Evolutionary conservation across 2,888 invertebrate genomes (phyloP).

Genomic region (Agriopis leucophaearia): DNA sequence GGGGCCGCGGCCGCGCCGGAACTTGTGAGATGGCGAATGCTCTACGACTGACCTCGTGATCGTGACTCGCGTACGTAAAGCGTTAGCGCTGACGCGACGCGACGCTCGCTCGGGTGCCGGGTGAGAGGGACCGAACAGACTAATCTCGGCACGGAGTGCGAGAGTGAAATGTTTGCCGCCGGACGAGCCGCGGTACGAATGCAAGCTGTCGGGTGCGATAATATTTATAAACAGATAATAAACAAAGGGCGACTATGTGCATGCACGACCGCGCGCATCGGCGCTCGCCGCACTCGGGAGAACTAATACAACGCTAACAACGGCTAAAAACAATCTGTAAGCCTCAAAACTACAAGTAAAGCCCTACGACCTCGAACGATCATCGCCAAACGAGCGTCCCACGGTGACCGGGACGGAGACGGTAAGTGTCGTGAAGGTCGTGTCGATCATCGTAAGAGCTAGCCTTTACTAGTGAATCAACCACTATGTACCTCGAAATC

Average conservation of each 20-base stretch:
- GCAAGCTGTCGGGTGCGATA: constrained; percentile 85
- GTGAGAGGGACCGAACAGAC: constrained; percentile 70
- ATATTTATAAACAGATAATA: constrained; percentile 80
- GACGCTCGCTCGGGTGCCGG: constrained; percentile 74
- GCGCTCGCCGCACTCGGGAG: constrained; percentile 84
- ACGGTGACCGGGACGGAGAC: constrained; percentile 76
- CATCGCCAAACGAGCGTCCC: constrained; percentile 75
- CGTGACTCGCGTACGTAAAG: constrained; percentile 75
- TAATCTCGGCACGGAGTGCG: constrained; percentile 72
- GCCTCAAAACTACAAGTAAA: constrained; percentile 87
- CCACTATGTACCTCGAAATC: constrained; percentile 94
- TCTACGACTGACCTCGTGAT: constrained; percentile 84
- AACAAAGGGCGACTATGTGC: constrained; percentile 85
- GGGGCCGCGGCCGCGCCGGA: constrained; percentile 76
- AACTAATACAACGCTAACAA: constrained; percentile 86
- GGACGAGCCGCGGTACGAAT: constrained; percentile 81
- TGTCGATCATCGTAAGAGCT: constrained; percentile 80
- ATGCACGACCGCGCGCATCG: constrained; percentile 83
- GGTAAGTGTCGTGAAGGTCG: constrained; percentile 72
- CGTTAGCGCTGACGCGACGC: constrained; percentile 69
- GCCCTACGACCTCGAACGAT: constrained; percentile 86
- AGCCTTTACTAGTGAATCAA: constrained; percentile 84
- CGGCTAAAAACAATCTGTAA: constrained; percentile 87
- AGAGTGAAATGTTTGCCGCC: constrained; percentile 76
- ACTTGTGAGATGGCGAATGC: constrained; percentile 87